phyloP scores from a whole-genome alignment of 2,888 invertebrate genomes.

The Gymnosoma rotundatum region DNA sequence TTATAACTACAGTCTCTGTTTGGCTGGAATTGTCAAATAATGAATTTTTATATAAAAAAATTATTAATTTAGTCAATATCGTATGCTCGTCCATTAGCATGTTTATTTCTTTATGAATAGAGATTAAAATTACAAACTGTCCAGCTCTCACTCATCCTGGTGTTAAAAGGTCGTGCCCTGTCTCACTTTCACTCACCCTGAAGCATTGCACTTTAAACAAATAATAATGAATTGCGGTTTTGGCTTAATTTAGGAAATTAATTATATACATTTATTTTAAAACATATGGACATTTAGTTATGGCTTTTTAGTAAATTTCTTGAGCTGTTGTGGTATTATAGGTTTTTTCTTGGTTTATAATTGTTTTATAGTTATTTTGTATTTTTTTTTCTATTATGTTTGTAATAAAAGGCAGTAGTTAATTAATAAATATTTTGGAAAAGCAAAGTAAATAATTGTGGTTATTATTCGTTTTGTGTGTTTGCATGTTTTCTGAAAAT shows the following conservation, averaged over 20 bases:
- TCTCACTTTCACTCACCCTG: no score
- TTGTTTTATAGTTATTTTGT: slow-evolving; percentile 12
- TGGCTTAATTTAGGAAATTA: slow-evolving; percentile 28
- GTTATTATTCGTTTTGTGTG: slow-evolving; percentile 15
- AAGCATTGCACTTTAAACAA: slow-evolving; percentile 1
- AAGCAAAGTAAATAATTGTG: slow-evolving; percentile 33
- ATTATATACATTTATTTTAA: not conserved
- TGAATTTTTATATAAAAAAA: no score
- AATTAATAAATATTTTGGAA: slow-evolving; percentile 37
- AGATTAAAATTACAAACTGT: no score
- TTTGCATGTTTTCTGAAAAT: not conserved
- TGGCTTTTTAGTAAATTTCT: not conserved
- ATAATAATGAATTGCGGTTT: slow-evolving; percentile 59
- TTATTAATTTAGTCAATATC: no score
- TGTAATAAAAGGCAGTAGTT: slow-evolving; percentile 14
- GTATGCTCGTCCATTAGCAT: no score
- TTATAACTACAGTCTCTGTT: no score
- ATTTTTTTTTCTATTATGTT: not conserved
- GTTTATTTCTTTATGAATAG: no score
- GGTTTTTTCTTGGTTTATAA: slow-evolving; percentile 16
- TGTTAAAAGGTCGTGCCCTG: no score
- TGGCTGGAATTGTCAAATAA: no score
- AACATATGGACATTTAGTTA: not conserved
- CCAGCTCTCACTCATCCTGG: no score
- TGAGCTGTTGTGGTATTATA: slow-evolving; percentile 35